Percentiles rank a stretch among this genome's conserved stretches.
Evolutionary conservation across 2,797 vertebrate species (phyloP).

Genomic region (Onychomys torridus): DNA sequence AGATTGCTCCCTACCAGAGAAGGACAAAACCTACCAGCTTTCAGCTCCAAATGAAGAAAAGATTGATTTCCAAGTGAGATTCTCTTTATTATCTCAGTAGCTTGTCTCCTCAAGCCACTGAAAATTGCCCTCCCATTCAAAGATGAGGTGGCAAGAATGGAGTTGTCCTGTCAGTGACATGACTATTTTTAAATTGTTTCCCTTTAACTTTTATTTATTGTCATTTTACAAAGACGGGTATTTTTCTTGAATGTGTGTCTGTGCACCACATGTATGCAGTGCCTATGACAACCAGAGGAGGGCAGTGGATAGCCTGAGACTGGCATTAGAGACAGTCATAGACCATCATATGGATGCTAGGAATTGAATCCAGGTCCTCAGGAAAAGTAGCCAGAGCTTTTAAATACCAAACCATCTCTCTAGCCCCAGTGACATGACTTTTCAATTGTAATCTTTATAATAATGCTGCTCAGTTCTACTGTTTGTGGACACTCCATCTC

Average conservation of each 20-base stretch:
- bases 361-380: background rate
- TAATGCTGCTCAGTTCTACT: background rate
- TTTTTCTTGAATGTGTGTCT: background rate
- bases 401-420: background rate
- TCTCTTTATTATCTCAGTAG: background rate
- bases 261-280: background rate
- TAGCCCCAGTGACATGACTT: background rate
- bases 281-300: background rate
- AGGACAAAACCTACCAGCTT: background rate
- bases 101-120: background rate
- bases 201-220: background rate
- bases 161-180: background rate
- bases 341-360: background rate
- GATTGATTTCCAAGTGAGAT: background rate
- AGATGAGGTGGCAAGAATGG: background rate
- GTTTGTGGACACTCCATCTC: fast-evolving
- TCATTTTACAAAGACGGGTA: background rate
- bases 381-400: background rate
- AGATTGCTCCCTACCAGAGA: background rate
- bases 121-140: background rate
- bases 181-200: background rate
- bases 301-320: background rate
- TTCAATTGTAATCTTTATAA: background rate
- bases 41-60: background rate
- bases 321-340: background rate